Evolutionary conservation across 2,888 invertebrate genomes (phyloP), one percentile per base, ranked within the genome.

Genomic region (Drosophila vallismaia): DNA sequence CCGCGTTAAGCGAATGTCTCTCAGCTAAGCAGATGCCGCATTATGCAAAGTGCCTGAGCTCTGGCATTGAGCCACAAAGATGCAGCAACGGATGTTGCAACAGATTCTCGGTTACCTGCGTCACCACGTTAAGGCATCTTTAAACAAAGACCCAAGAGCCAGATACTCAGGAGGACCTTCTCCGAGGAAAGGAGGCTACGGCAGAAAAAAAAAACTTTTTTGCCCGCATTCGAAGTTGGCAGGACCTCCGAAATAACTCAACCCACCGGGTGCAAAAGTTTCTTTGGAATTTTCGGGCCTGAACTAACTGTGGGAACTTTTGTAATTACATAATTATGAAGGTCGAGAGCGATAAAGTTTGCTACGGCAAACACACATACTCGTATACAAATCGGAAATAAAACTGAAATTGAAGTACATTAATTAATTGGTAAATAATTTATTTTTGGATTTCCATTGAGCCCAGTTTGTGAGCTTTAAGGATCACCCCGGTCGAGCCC

Each of bases 291-390:
- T 64, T 71, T 71, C 40, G 24, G 40, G 26, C 19, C 54, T 40
- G 40, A 62, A 62, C 60, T 62, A 69, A 68, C 56, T 49, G 36
- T 49, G 44, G 38, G 58, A 84, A 84, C 75, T 84, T 84, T 84
- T 78, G 72, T 80, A 84, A 84, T 83, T 88, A 80, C 74, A 80
- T 84, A 84, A 84, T 88, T 88, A 84, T 84, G 84, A 83, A 86
- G 88, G 88, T 83, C 77, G 86, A 64, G 63, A 64, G 63, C 55
- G 64, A 28, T 56, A 56, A 64, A 71, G 66, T 66, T 71, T 44
- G 33, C 49, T 26, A 10, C 24, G 60, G 24, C 46, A 64, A 69
- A 42, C 12, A 40, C 40, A 42, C 12, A 40, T 3, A 40, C n/a
- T 62, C 19, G 12, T 59, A 75, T 62, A 80, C 67, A 77, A 86